Percentiles rank a stretch among this genome's conserved stretches.
These are phyloP conservation scores for Enteromius paludinosus DNA, from an alignment of 2,797 vertebrate species.

Conservation along the genomic window DNA sequence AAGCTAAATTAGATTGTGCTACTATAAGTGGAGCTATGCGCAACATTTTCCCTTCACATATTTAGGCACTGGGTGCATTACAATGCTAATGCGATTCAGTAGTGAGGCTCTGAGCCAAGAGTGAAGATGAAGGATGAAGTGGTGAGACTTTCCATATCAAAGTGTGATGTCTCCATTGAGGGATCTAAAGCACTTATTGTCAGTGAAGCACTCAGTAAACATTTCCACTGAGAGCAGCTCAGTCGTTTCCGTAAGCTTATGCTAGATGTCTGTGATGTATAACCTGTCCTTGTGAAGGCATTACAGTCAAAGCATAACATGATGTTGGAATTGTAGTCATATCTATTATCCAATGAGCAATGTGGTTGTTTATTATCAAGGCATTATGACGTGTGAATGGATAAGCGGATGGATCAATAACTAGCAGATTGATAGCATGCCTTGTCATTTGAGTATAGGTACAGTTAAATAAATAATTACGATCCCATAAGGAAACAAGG, in stretches of 20 bases:
- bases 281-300: conserved; percentile 33
- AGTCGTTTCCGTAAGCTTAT: conserved; percentile 11
- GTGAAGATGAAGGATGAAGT: conserved; percentile 34
- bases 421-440: neutral
- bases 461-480: neutral
- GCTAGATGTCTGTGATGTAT: conserved; percentile 27
- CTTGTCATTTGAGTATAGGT: conserved; percentile 3
- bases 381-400: neutral
- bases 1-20: conserved; percentile 13
- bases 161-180: conserved; percentile 60
- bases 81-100: conserved; percentile 38
- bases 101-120: conserved; percentile 12
- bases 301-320: neutral
- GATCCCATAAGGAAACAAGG: neutral
- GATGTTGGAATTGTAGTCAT: conserved; percentile 8
- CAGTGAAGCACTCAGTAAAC: conserved; percentile 51
- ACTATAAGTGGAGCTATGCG: neutral
- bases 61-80: conserved; percentile 25
- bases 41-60: conserved; percentile 10
- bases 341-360: neutral
- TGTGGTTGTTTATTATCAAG: neutral
- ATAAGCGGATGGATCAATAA: conserved; percentile 3
- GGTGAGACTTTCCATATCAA: conserved; percentile 70
- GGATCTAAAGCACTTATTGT: conserved; percentile 65
- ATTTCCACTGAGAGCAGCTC: conserved; percentile 9